Base-by-base conservation (phyloP, 2,888 invertebrate species). In the Teinopalpus imperialis region DNA sequence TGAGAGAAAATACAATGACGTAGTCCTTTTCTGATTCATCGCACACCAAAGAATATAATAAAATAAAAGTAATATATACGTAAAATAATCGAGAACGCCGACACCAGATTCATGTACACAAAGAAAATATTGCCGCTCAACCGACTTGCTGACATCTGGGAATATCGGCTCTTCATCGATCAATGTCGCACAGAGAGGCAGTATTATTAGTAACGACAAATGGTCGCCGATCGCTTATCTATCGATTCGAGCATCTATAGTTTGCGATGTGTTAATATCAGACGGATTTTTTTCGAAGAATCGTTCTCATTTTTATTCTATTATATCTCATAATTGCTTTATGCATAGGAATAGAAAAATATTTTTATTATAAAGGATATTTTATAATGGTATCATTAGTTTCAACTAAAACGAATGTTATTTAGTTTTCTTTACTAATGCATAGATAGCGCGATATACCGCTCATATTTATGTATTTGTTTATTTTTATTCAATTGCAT, bases 191-290 rank as follows among this genome's bases (percentile, higher is more conserved):
- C 42, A 44, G 46, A 36, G 43, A 48, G 47, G 53, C 52, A 47
- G 55, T 59, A 58, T 61, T 69, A 69, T 74, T 73, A 71, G 66
- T 62, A 59, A 59, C 65, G 69, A 76, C 72, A 77, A 77, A 79
- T 73, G 69, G 68, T 62, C 49, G 59, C 53, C 62, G 54, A 71
- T 76, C 63, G 68, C 63, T 66, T 74, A 77, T 75, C 76, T 66
- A 64, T 69, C 58, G 65, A 53, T 52, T 46, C 43, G 34, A 48
- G 42, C 45, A 34, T 42, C 51, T 42, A 23, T 32, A 35, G 23
- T 31, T 42, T 43, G 31, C 35, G 43, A 45, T 20, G 48, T 46
- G 43, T 49, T 51, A 44, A 48, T 51, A 45, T 30, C 41, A 13
- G 27, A 12, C 12, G 51, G 44, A 40, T n/a, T 20, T 45, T 45